These are phyloP conservation scores for Choristoneura rosaceana DNA, from an alignment of 2,888 invertebrate species.

Conservation along the genomic window DNA sequence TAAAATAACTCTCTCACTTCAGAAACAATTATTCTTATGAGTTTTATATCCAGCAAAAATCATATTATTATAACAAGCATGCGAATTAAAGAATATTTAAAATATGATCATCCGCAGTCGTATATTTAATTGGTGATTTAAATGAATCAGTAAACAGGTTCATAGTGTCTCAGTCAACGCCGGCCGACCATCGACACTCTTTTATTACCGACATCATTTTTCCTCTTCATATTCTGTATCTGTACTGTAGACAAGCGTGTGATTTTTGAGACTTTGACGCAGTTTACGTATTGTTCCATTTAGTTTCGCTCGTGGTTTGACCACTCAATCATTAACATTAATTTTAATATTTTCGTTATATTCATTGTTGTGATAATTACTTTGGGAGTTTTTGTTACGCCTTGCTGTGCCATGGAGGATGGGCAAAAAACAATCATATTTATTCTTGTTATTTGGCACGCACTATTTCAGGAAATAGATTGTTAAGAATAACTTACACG, in stretches of 20 bases:
- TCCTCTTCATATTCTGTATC: background rate
- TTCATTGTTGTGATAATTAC: constrained; percentile 29
- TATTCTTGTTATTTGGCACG: constrained; percentile 6
- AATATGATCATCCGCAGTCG: background rate
- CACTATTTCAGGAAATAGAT: background rate
- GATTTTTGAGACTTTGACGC: constrained; percentile 23
- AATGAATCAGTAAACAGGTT: background rate
- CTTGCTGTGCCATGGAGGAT: background rate
- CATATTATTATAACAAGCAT: no score
- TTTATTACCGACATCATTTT: background rate
- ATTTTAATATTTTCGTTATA: constrained; percentile 15
- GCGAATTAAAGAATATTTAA: background rate
- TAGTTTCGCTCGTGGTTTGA: constrained; percentile 11
- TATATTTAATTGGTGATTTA: background rate
- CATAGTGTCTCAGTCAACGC: background rate
- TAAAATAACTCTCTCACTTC: no score
- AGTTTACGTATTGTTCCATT: constrained; percentile 17
- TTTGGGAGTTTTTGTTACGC: constrained; percentile 5
- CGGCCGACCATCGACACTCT: background rate
- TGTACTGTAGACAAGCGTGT: constrained; percentile 18
- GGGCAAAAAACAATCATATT: background rate
- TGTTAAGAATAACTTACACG: background rate
- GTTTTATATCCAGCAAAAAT: no score
- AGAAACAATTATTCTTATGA: no score
- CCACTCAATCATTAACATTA: constrained; percentile 23